These are phyloP conservation scores for Paraplagusia blochii DNA, from an alignment of 2,113 vertebrate genomes.

Conservation along the genomic window DNA sequence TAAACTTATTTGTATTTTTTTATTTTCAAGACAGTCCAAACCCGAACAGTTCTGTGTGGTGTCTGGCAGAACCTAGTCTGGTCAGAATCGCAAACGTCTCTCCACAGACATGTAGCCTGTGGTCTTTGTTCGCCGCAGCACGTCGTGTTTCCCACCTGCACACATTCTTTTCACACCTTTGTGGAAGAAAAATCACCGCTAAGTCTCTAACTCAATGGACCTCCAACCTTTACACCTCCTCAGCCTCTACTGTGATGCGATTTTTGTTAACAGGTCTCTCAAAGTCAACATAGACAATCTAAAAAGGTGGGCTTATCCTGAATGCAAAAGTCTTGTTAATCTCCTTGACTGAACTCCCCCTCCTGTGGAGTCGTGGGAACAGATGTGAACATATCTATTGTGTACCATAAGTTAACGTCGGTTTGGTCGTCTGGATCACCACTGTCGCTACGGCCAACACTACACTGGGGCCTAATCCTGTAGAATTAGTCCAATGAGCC, in stretches of 20 bases:
- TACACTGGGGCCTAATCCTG: slow-evolving; percentile 59
- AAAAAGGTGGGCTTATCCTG: slow-evolving; percentile 42
- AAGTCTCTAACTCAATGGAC: slow-evolving; percentile 38
- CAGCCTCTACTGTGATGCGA: slow-evolving; percentile 44
- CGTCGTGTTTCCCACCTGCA: slow-evolving; percentile 1
- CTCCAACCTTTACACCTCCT: background rate
- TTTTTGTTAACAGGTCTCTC: slow-evolving; percentile 59
- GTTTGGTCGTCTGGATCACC: slow-evolving; percentile 59
- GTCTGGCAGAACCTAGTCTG: slow-evolving; percentile 52
- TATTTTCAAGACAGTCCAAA: too few relatives aligned
- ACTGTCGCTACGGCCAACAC: background rate
- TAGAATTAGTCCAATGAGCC: slow-evolving; percentile 60
- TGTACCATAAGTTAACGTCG: slow-evolving; percentile 61
- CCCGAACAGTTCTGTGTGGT: slow-evolving; percentile 44
- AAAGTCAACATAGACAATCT: slow-evolving; percentile 52
- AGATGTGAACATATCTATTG: slow-evolving; percentile 42
- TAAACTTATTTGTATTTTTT: too few relatives aligned
- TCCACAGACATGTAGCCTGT: slow-evolving; percentile 32
- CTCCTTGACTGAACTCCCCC: slow-evolving; percentile 44
- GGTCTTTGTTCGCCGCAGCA: slow-evolving; percentile 44
- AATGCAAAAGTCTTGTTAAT: slow-evolving; percentile 56
- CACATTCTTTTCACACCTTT: slow-evolving; percentile 23
- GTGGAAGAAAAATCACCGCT: slow-evolving; percentile 34
- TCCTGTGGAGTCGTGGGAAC: slow-evolving; percentile 50
- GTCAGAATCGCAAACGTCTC: slow-evolving; percentile 54